Evolutionary conservation across 2,888 invertebrate species (phyloP), one percentile per base, ranked within the genome.

Genomic region (Noctua pronuba): DNA sequence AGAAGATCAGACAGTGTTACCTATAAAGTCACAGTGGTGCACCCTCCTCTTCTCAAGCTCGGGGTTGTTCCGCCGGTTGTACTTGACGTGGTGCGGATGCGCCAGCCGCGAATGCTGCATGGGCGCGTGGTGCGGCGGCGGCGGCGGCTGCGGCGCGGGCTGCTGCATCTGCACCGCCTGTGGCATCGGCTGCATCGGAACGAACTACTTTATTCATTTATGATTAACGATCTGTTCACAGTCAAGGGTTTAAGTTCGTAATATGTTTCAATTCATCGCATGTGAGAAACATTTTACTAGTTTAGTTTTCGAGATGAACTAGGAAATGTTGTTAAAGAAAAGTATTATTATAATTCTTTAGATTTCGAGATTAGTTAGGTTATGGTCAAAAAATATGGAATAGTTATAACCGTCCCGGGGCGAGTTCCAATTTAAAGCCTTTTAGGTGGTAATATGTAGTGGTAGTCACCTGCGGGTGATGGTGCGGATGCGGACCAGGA

Each of bases 21-120:
- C 99, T 94, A 98, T 98, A 95, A 99, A 99, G 97, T 99, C 99
- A 97, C 99, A 99, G 95, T 99, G 99, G 94, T 99, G 99, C 91
- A 99, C 99, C 92, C 99, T 97, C 89, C 99, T 97, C 95, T 99
- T 99, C 95, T 99, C 99, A 90, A 99, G 96, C 94, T 99, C 99
- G 0, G 99, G 99, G 96, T 99, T 99, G 95, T 99, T 99, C 93
- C 99, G 97, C 87, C 99, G 97, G 97, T 99, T 99, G 96, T 99
- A 99, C 92, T 98, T 98, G 85, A 97, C 94, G 46, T 96, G 93
- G 84, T 91, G 92, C 74, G 92, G 94, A 44, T 92, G 94, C 46
- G 93, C 92, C 10, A 96, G 94, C 18, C 96, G 92, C 55, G 95
- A 91, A 90, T 96, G 95, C 41, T 89, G 93, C 85, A 90, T 80